Evolutionary conservation across 2,113 vertebrate species (phyloP).

Genomic region (Xerus inauris): DNA sequence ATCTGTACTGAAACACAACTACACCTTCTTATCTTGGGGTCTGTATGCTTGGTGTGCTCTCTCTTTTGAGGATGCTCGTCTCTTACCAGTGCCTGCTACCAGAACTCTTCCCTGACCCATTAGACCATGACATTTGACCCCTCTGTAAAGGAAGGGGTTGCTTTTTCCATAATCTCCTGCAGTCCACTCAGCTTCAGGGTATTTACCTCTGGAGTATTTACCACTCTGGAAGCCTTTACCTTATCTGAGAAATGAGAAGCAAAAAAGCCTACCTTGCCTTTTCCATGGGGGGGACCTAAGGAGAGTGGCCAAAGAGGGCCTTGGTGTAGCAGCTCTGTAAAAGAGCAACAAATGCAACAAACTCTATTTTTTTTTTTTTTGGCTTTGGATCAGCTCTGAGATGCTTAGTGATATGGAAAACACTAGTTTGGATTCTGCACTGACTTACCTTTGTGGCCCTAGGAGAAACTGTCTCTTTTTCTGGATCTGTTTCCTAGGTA

Average conservation of each 20-base stretch:
- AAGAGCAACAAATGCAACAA: background rate
- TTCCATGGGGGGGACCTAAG: background rate
- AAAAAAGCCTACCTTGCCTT: background rate
- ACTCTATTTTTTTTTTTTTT: background rate
- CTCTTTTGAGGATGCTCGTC: background rate
- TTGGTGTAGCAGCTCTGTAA: background rate
- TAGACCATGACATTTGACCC: background rate
- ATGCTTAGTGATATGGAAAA: background rate
- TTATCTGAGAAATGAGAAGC: background rate
- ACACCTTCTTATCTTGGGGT: background rate
- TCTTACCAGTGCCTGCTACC: background rate
- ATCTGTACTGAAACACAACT: accelerated
- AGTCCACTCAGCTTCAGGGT: background rate
- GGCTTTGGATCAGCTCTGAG: background rate
- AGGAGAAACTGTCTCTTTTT: background rate
- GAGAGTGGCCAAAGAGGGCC: accelerated
- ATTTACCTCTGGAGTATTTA: background rate
- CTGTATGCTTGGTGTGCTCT: background rate
- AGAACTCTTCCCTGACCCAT: background rate
- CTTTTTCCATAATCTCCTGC: background rate
- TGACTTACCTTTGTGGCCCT: background rate
- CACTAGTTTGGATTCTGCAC: background rate
- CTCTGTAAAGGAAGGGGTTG: background rate
- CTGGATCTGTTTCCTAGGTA: background rate
- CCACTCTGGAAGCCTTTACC: background rate